Base-by-base conservation (phyloP, 2,888 invertebrate species). In the Caenorhabditis sp. region DNA sequence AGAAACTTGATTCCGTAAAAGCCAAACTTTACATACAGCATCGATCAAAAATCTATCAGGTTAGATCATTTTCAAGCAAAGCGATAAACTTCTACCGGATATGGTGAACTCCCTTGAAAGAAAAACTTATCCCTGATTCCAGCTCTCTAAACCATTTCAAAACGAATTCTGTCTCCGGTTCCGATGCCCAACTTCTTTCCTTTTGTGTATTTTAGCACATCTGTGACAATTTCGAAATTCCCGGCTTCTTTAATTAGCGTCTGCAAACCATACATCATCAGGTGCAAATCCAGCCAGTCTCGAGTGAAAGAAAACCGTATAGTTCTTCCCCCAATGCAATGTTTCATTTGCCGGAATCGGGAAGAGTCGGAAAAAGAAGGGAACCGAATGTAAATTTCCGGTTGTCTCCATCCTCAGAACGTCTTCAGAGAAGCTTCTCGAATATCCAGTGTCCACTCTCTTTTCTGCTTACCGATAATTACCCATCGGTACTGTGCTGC, bases 401-500 rank as follows among this genome's bases (percentile, higher is more conserved):
- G 76, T 76, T 76, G 76, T 61, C 22, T 26, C 22, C 54, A 19
- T 24, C 26, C 14, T 44, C 26, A 44, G 44, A 44, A 44, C 44
- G 63, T 63, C 44, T 31, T 14, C 26, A 38, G 38, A 14, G 24
- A 16, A 22, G 47, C 51, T 63, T 31, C 51, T 35, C 31, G 49
- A 68, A 75, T 75, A 76, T 76, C 76, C 76, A 76, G 76, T 76
- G 76, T 76, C 76, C 76, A 76, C 76, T 61, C 47, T 44, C 31
- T 58, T 56, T 63, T 63, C 49, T 73, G 74, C 76, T 76, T 68
- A 68, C 76, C 68, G 76, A 76, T 76, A 76, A 76, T 76, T 76
- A 76, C 68, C 28, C 54, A 64, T 41, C 19, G 51, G 51, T 31
- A 38, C 10, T 44, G 56, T 35, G 16, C 51, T 47, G 31, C 26